A percentile compares a stretch with the other conserved stretches of the same genome.
Evolutionary conservation across 2,888 invertebrate species (phyloP).

Genomic region (Helicoverpa assulta): DNA sequence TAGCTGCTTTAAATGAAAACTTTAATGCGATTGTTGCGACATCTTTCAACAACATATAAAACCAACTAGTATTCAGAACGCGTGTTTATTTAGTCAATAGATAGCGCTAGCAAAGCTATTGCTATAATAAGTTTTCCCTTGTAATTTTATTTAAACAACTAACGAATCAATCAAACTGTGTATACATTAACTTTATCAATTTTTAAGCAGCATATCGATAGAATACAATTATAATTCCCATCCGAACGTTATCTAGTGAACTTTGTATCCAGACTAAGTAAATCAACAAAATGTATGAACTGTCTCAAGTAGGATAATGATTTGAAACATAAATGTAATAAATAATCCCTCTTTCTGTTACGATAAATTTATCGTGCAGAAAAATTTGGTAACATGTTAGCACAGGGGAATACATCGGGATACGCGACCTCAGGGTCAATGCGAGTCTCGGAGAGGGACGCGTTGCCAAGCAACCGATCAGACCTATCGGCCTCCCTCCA

Average conservation of each 20-base stretch:
- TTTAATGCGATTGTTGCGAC: conserved; percentile 7
- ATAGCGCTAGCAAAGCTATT: conserved; percentile 19
- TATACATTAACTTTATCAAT: too few species aligned
- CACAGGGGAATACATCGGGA: conserved; percentile 61
- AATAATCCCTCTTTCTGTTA: not conserved
- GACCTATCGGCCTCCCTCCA: conserved; percentile 67
- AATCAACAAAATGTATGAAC: not conserved
- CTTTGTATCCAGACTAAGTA: not conserved
- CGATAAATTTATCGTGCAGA: conserved; percentile 25
- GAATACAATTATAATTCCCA: too few species aligned
- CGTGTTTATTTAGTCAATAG: not conserved
- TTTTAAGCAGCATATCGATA: too few species aligned
- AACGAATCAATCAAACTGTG: too few species aligned
- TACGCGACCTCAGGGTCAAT: conserved; percentile 79
- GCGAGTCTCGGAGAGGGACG: conserved; percentile 72
- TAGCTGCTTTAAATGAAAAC: not conserved
- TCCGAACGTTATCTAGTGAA: not conserved
- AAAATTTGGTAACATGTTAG: conserved; percentile 26
- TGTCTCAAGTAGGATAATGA: too few species aligned
- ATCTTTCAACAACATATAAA: conserved; percentile 13
- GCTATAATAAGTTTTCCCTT: not conserved
- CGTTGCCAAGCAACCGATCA: conserved; percentile 78
- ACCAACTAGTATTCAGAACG: not conserved
- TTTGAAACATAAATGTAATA: not conserved
- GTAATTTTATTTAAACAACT: too few species aligned